These are phyloP conservation scores for Salvelinus fontinalis DNA, from an alignment of 2,113 vertebrate genomes.

Conservation along the genomic window DNA sequence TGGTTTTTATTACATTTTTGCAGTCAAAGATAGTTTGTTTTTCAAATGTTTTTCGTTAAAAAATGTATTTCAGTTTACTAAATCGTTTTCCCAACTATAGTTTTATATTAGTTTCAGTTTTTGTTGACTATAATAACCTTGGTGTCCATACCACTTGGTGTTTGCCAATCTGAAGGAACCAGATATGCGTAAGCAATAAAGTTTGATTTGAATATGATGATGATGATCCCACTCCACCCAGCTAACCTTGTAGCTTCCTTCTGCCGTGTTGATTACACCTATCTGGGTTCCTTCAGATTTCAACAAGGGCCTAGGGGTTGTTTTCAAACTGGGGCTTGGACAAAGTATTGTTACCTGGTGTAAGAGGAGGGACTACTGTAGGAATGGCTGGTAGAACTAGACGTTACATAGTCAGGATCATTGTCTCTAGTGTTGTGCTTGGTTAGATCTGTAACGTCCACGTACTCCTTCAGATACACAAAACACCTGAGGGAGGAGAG, in stretches of 20 bases:
- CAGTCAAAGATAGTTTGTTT: too few species aligned
- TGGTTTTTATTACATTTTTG: background rate
- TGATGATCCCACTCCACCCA: slow-evolving; percentile 22
- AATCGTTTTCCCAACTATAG: too few species aligned
- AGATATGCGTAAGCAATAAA: slow-evolving; percentile 48
- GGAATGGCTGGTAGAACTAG: slow-evolving; percentile 63
- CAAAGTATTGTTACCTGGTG: slow-evolving; percentile 55
- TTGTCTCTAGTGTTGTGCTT: slow-evolving; percentile 25
- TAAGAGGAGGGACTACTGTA: slow-evolving; percentile 65
- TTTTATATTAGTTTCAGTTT: background rate
- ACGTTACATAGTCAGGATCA: slow-evolving; percentile 58
- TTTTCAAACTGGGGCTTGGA: slow-evolving; percentile 5
- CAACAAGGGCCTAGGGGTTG: slow-evolving; percentile 14
- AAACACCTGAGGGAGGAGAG: slow-evolving; percentile 62
- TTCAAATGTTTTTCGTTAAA: too few species aligned
- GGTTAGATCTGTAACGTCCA: slow-evolving; percentile 64
- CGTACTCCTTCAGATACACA: slow-evolving; percentile 85
- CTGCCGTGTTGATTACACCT: slow-evolving; percentile 15
- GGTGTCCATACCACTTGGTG: slow-evolving; percentile 13
- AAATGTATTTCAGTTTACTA: too few species aligned
- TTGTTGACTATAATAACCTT: background rate
- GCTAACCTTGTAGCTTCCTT: slow-evolving; percentile 44
- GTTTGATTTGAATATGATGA: slow-evolving; percentile 30
- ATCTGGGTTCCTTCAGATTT: slow-evolving; percentile 37
- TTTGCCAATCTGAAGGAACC: slow-evolving; percentile 23